Conservation (phyloP, 2,113 vertebrate genomes). For the Cinclus cinclus region DNA sequence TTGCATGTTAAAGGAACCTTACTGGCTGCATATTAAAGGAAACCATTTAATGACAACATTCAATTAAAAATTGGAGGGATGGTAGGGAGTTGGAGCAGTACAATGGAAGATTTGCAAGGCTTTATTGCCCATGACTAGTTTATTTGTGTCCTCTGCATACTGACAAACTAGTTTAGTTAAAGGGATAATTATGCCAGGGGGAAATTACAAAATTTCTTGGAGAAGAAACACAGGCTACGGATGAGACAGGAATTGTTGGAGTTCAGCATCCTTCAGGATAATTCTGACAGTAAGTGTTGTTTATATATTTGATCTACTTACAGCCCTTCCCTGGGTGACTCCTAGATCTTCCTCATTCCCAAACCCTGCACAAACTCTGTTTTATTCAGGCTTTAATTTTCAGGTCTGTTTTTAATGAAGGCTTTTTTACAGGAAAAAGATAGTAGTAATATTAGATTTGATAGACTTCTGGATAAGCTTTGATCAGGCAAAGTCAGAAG, state of each 20-base stretch:
- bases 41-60: conserved; percentile 1
- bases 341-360: background rate
- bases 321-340: background rate
- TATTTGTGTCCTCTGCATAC: conserved; percentile 16
- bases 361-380: background rate
- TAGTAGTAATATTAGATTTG: background rate
- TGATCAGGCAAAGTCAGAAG: background rate
- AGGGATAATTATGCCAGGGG: conserved; percentile 6
- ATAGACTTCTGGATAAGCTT: background rate
- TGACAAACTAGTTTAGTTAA: background rate
- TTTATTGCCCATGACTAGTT: conserved; percentile 26
- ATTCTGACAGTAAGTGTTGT: background rate
- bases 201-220: background rate
- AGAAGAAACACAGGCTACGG: background rate
- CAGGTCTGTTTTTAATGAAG: background rate
- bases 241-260: background rate
- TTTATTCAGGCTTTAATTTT: background rate
- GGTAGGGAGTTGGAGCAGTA: background rate
- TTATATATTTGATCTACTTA: background rate
- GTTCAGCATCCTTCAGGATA: background rate
- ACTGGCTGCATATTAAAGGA: conserved; percentile 1
- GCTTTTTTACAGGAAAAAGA: background rate
- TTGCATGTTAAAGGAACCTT: background rate
- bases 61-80: conserved; percentile 23
- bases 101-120: conserved; percentile 17